Percentiles rank a stretch among this genome's conserved stretches.
phyloP scores from a whole-genome alignment of 1,140 invertebrate species.

The Drosophila nigromelanica region DNA sequence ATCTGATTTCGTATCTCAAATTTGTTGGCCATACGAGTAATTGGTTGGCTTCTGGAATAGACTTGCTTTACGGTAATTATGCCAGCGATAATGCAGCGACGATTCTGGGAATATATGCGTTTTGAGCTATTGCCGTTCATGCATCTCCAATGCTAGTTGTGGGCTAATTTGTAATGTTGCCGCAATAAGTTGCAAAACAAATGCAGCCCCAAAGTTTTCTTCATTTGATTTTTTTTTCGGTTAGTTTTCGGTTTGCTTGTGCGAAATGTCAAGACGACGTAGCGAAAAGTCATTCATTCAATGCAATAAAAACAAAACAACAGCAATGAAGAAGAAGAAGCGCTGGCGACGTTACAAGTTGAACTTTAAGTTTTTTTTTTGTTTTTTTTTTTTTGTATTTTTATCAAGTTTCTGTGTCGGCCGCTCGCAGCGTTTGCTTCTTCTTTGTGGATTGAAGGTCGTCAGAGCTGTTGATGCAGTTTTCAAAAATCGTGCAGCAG shows the following conservation, averaged over 20 bases:
- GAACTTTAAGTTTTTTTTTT: constrained; percentile 69
- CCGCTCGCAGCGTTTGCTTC: constrained; percentile 45
- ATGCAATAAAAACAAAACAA: constrained; percentile 49
- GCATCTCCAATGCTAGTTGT: constrained; percentile 20
- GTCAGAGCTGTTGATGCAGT: constrained; percentile 21
- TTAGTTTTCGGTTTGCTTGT: constrained; percentile 46
- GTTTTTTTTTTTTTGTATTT: constrained; percentile 17
- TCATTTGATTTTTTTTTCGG: constrained; percentile 29
- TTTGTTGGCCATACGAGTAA: neutral
- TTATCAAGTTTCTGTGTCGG: constrained; percentile 69
- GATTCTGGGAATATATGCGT: constrained; percentile 25
- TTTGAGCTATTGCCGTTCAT: constrained; percentile 17
- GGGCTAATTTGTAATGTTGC: constrained; percentile 29
- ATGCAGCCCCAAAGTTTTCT: constrained; percentile 53
- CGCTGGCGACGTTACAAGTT: constrained; percentile 61
- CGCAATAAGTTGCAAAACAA: constrained; percentile 72
- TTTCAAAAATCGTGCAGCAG: constrained; percentile 15
- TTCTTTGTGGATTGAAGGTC: constrained; percentile 62
- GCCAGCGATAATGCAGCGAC: constrained; percentile 42
- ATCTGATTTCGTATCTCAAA: constrained; percentile 20
- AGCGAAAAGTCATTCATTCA: constrained; percentile 63
- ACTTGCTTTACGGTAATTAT: constrained; percentile 49
- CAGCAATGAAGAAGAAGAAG: constrained; percentile 1
- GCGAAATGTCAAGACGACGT: constrained; percentile 70
- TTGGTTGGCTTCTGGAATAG: constrained; percentile 2